phyloP scores from a whole-genome alignment of 64 coral and sea anemone species.

The Hydrozoanthus tunicans region DNA sequence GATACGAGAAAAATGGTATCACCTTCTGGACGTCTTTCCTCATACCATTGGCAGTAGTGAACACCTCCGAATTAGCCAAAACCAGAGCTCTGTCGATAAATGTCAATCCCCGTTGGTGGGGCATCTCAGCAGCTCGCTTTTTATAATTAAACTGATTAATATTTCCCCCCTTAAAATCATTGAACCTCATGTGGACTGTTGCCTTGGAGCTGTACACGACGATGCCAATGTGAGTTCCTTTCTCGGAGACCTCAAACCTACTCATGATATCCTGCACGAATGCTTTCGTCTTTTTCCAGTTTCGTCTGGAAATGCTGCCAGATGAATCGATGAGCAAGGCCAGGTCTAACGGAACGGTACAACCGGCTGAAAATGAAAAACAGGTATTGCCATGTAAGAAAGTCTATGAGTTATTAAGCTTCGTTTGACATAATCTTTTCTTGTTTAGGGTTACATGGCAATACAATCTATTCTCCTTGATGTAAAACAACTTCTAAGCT shows the following conservation, averaged over 20 bases:
- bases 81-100: constrained; percentile 77
- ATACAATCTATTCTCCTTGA: too few relatives aligned
- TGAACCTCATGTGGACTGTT: constrained; percentile 66
- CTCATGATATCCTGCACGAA: constrained; percentile 58
- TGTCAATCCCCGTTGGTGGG: constrained; percentile 65
- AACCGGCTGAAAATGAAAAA: constrained; percentile 29
- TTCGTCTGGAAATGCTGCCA: constrained; percentile 71
- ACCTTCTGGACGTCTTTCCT: constrained; percentile 78
- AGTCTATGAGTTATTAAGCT: neutral
- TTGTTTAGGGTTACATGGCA: too few relatives aligned
- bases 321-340: constrained; percentile 82
- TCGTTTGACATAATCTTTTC: neutral
- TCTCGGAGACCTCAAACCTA: constrained; percentile 62
- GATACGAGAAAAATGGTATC: neutral
- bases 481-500: too few relatives aligned
- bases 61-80: constrained; percentile 60
- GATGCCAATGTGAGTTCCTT: constrained; percentile 71
- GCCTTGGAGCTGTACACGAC: constrained; percentile 65
- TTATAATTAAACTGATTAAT: constrained; percentile 41
- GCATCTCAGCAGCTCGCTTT: constrained; percentile 56
- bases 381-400: neutral
- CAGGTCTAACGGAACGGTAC: constrained; percentile 62
- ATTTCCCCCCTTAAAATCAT: constrained; percentile 64
- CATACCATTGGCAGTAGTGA: constrained; percentile 68
- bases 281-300: constrained; percentile 57